Evolutionary conservation across 2,888 invertebrate species (phyloP).

Genomic region (Nycteola revayana): DNA sequence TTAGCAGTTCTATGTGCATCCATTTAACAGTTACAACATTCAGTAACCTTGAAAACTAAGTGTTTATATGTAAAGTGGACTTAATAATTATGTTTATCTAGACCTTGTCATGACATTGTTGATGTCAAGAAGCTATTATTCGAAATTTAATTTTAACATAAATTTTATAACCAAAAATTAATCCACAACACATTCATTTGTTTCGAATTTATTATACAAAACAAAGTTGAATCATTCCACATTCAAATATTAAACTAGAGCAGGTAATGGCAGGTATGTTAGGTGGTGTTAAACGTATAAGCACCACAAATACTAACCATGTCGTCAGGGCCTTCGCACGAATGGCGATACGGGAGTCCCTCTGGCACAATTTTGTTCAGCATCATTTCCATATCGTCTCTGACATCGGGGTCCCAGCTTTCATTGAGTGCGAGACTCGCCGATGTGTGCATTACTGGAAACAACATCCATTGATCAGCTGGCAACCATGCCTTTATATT

Average conservation of each 20-base stretch:
- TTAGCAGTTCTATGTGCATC: no score
- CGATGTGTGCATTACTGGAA: constrained; percentile 97
- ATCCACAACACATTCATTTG: no score
- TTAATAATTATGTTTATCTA: no score
- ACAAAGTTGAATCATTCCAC: neutral
- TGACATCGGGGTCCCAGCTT: constrained; percentile 98
- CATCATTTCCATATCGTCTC: constrained; percentile 99
- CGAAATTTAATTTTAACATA: no score
- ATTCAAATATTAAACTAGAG: neutral
- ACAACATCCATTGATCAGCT: constrained; percentile 61
- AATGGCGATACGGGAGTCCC: constrained; percentile 97
- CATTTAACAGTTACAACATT: no score
- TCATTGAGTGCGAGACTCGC: constrained; percentile 98
- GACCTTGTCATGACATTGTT: no score
- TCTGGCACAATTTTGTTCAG: constrained; percentile 99
- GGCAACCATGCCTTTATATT: constrained; percentile 30
- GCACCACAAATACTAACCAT: constrained; percentile 87
- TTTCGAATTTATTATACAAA: no score
- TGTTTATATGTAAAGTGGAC: no score
- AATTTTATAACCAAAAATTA: no score
- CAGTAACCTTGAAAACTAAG: no score
- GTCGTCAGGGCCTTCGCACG: constrained; percentile 98
- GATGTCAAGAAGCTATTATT: no score
- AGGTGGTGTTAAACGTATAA: constrained; percentile 11
- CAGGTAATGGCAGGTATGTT: no score